Evolutionary conservation across 1,140 invertebrate genomes (phyloP), one percentile per base, ranked within the genome.

Genomic region (Sitodiplosis mosellana): DNA sequence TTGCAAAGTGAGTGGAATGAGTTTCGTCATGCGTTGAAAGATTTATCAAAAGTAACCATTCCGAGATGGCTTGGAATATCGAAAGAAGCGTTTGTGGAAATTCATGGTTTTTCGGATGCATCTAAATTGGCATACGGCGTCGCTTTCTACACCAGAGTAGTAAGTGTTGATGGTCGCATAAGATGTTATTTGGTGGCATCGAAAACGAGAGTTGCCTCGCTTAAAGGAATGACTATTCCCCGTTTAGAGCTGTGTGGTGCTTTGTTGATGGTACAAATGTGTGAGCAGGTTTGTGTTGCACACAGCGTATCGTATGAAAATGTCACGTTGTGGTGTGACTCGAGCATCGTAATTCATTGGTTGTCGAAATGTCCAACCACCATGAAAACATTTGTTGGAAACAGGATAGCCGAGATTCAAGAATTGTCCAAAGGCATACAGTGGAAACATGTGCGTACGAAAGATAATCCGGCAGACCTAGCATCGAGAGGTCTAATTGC

Each of bases 241-340:
- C 37, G 62, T 38, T 49, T 71, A 21, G 70, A 72, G 56, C 52
- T 72, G 1, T 63, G 56, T 37, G 69, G 52, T 17, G 64, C 66
- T 2, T 19, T 59, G 19, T 19, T 69, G 12, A 48, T 56, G 10
- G 52, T 58, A 40, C 45, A 50, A 11, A 43, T 64, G 41, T 38
- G 56, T 15, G 20, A 52, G 2, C 52, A 48, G 34, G 43, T n/a
- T n/a, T n/a, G n/a, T n/a, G n/a, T n/a, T n/a, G n/a, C n/a, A n/a
- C n/a, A n/a, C n/a, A n/a, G n/a, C n/a, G n/a, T n/a, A n/a, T n/a
- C n/a, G n/a, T n/a, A n/a, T n/a, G n/a, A n/a, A n/a, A n/a, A n/a
- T n/a, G n/a, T n/a, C n/a, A n/a, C n/a, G n/a, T n/a, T 80, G 78
- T 80, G 77, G 77, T 81, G 76, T 77, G 76, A 78, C 81, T 81